Evolutionary conservation across 2,113 vertebrate species (phyloP).

Genomic region (Amazona guildingii): DNA sequence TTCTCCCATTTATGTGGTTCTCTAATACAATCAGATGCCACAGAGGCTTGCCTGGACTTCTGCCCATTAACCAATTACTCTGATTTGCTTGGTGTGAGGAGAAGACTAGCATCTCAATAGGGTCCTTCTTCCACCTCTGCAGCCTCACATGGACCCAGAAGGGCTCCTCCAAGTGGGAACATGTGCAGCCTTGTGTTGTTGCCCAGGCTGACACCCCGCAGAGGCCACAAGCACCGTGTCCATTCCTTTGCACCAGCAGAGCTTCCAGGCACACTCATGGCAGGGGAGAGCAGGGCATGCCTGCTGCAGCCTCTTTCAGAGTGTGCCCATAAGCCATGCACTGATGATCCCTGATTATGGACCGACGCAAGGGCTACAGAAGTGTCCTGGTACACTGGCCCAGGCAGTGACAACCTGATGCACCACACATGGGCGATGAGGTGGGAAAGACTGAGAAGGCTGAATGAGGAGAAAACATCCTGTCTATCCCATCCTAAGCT

Average conservation of each 20-base stretch:
- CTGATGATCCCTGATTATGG: background rate
- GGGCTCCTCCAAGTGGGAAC: too few species aligned
- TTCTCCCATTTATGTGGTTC: background rate
- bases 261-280: background rate
- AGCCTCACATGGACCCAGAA: background rate
- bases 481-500: background rate
- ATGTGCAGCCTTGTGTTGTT: background rate
- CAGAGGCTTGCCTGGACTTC: background rate
- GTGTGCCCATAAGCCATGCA: background rate
- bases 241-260: background rate
- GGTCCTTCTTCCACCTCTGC: background rate
- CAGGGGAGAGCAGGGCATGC: background rate
- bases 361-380: background rate
- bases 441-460: background rate
- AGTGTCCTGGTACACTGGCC: background rate
- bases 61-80: conserved; percentile 13
- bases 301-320: background rate
- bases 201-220: background rate
- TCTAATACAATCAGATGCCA: conserved; percentile 53
- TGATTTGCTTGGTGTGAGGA: background rate
- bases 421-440: rapidly evolving
- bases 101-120: background rate
- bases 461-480: background rate
- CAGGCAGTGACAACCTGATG: background rate
- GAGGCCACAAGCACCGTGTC: background rate